Base-by-base conservation (phyloP, 53 echinoderm and acorn worm genomes). In the Echinometra lucunter region DNA sequence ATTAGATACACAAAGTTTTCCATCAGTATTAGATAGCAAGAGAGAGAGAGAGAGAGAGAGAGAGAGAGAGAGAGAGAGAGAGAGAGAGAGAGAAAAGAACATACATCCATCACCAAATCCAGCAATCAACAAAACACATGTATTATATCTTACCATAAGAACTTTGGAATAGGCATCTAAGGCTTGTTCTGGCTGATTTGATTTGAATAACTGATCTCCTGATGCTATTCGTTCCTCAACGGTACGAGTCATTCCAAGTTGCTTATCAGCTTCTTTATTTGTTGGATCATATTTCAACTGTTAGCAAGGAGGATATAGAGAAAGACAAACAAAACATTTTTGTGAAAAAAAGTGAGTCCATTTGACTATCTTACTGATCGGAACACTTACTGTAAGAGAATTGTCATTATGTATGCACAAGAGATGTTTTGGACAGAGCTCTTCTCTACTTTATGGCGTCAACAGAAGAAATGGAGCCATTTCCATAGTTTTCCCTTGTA, bases 211-310 rank as follows among this genome's bases (percentile, higher is more conserved):
- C n/a, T 74, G 81, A 66, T 95, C 96, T 1, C 95, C 98, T 7
- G 89, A 89, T 35, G 21, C 35, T 18, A 98, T 82, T 42, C 92
- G 91, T 15, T 90, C 88, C 67, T 97, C 87, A 55, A 98, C 82
- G 16, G 97, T 92, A 17, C 87, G 85, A 12, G 97, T 95, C 27
- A 95, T 19, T 3, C 94, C 90, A 53, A 95, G 57, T 57, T 96
- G 97, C 21, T 96, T 96, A 66, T 82, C 94, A 11, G 98, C 98
- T 60, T 97, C 98, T 67, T 97, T 94, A 82, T 98, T 94, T 2
- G 85, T 32, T 25, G 96, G 96, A 92, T 97, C 95, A 45, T 94
- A 72, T 44, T 82, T 90, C 27, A 96, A 81, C 97, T 97, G 85
- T 28, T 11, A 69, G 42, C 47, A 92, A 30, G 13, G 9, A 88